Evolutionary conservation across 2,888 invertebrate genomes (phyloP).

Genomic region (Choreutis nemorana): DNA sequence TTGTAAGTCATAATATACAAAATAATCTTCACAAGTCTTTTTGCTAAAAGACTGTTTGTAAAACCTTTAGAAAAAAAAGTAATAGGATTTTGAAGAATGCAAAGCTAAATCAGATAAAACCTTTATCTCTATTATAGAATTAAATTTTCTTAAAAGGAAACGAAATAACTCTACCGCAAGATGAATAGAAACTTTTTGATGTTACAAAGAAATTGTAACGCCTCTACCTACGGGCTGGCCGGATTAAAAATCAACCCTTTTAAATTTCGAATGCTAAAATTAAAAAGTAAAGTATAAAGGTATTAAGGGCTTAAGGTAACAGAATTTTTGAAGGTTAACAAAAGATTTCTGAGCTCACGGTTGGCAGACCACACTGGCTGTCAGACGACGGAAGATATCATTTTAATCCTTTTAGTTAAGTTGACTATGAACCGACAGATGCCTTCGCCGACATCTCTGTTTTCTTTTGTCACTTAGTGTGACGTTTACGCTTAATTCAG

Average conservation of each 20-base stretch:
- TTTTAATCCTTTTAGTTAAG: constrained; percentile 67
- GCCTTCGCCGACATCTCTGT: constrained; percentile 44
- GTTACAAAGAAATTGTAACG: constrained; percentile 33
- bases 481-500: neutral
- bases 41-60: constrained; percentile 9
- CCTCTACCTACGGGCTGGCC: constrained; percentile 42
- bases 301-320: constrained; percentile 63
- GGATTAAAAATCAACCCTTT: constrained; percentile 60
- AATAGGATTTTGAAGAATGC: constrained; percentile 7
- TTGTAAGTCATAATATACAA: too few species aligned
- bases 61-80: constrained; percentile 6
- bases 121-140: constrained; percentile 20
- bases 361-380: constrained; percentile 59
- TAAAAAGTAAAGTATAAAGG: constrained; percentile 61
- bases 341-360: constrained; percentile 57
- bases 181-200: constrained; percentile 29
- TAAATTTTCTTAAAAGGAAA: constrained; percentile 22
- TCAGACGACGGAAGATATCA: constrained; percentile 62
- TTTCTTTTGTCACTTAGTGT: constrained; percentile 38
- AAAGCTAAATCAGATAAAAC: constrained; percentile 11
- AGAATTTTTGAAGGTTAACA: constrained; percentile 45
- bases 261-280: constrained; percentile 46
- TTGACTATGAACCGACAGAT: constrained; percentile 64
- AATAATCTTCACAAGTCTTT: too few species aligned
- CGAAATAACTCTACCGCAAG: constrained; percentile 34